Base-by-base conservation (phyloP, 2,113 vertebrate genomes). In the Eretmochelys imbricata region DNA sequence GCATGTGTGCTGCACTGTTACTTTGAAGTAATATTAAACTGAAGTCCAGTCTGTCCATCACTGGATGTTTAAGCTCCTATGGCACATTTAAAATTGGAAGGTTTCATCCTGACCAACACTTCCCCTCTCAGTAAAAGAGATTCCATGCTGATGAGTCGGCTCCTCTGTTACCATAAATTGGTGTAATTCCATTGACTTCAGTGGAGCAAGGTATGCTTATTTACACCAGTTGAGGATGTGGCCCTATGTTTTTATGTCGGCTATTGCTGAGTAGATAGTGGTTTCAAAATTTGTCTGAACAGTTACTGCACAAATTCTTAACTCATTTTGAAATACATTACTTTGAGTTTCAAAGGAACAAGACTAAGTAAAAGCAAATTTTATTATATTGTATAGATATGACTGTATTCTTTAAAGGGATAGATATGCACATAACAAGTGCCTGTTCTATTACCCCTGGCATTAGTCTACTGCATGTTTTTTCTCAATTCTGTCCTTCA, bases 311-410 rank as follows among this genome's bases (percentile, higher is more conserved):
- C 72, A 84, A 38, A 65, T 53, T 82, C 12, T 87, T 84, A 80
- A 84, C 69, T 59, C 4, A 24, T 91, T 94, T 92, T 85, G n/a
- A 82, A 88, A 50, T 65, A 5, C 0, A 0, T 91, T 92, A n/a
- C 59, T 80, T 65, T 89, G 54, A 79, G 24, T 69, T 93, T 82
- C 72, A 88, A 0, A 50, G n/a, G 22, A 89, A 5, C 6, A 4
- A 50, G 78, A 57, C 82, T 46, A 82, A 87, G 16, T 85, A 75
- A 95, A 96, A 82, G 88, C 6, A 88, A 50, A 85, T 91, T 84
- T 85, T 84, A 85, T 87, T 90, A n/a, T 88, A 12, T 86, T 92
- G 17, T 72, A 24, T 5, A 38, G 83, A 16, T 78, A 89, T 13
- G 49, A 85, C 42, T 93, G n/a, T 42, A 54, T 95, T 91, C 49